Conservation (phyloP, 2,888 invertebrate genomes). For the Seira musarum region DNA sequence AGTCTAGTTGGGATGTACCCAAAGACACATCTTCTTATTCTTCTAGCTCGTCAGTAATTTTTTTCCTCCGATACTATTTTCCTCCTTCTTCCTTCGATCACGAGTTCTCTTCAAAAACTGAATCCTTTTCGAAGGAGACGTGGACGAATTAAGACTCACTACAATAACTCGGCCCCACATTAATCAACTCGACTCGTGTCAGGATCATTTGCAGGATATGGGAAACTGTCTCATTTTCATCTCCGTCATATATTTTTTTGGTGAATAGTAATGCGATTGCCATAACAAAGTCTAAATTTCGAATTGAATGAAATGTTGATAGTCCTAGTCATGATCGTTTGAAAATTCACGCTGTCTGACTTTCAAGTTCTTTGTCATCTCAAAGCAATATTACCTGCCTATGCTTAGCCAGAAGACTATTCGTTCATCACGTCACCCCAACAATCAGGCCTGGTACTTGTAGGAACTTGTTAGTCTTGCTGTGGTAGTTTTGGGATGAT, state of each 20-base stretch:
- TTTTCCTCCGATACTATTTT: too few relatives aligned
- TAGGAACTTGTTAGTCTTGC: too few relatives aligned
- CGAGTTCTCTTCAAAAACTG: too few relatives aligned
- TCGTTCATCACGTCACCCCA: too few relatives aligned
- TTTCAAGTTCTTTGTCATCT: constrained; percentile 55
- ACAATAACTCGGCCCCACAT: too few relatives aligned
- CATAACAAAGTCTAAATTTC: neutral
- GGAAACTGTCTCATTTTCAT: neutral
- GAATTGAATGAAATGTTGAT: neutral
- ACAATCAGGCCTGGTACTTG: too few relatives aligned
- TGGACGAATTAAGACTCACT: neutral
- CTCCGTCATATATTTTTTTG: neutral
- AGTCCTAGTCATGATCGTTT: neutral
- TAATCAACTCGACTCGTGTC: too few relatives aligned
- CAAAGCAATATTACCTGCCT: neutral
- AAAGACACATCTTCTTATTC: constrained; percentile 51
- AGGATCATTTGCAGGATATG: neutral
- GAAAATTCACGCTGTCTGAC: constrained; percentile 66
- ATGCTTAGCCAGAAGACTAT: too few relatives aligned
- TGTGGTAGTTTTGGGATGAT: too few relatives aligned
- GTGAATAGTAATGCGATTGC: neutral
- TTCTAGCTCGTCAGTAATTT: too few relatives aligned
- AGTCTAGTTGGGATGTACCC: constrained; percentile 48
- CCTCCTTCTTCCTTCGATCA: too few relatives aligned
- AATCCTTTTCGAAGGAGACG: neutral